Percentiles rank a stretch among this genome's conserved stretches.
phyloP scores from a whole-genome alignment of 2,888 invertebrate species.

The Rhagonycha fulva region DNA sequence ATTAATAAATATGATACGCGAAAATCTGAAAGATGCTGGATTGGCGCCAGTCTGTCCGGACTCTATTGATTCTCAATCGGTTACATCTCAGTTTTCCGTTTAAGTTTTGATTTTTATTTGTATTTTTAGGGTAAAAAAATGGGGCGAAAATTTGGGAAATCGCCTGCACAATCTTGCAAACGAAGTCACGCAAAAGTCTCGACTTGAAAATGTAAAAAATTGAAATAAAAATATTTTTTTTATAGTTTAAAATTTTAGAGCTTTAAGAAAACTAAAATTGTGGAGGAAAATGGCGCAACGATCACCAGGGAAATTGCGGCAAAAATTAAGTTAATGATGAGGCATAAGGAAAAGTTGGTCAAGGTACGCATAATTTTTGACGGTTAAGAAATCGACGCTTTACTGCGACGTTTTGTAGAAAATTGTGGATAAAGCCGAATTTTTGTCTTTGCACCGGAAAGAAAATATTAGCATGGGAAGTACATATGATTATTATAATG shows the following conservation, averaged over 20 bases:
- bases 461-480: conserved; percentile 48
- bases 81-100: neutral
- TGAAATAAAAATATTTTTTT: neutral
- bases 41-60: conserved; percentile 21
- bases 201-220: conserved; percentile 68
- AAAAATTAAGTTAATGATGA: conserved; percentile 84
- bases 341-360: conserved; percentile 82
- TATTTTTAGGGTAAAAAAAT: conserved; percentile 68
- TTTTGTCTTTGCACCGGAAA: conserved; percentile 46
- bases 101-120: neutral
- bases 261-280: conserved; percentile 52
- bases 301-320: conserved; percentile 80
- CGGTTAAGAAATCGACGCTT: neutral
- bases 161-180: conserved; percentile 76
- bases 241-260: conserved; percentile 34
- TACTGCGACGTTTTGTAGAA: conserved; percentile 40
- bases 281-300: conserved; percentile 71
- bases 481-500: conserved; percentile 69
- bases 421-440: conserved; percentile 50
- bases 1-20: neutral
- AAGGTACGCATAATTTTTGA: conserved; percentile 57
- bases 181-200: conserved; percentile 75
- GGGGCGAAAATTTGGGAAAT: conserved; percentile 77
- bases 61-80: conserved; percentile 18
- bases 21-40: conserved; percentile 12